Percentiles rank a stretch among this genome's conserved stretches.
Conservation (phyloP, 2,797 vertebrate genomes). For the Galagoides demidoff region DNA sequence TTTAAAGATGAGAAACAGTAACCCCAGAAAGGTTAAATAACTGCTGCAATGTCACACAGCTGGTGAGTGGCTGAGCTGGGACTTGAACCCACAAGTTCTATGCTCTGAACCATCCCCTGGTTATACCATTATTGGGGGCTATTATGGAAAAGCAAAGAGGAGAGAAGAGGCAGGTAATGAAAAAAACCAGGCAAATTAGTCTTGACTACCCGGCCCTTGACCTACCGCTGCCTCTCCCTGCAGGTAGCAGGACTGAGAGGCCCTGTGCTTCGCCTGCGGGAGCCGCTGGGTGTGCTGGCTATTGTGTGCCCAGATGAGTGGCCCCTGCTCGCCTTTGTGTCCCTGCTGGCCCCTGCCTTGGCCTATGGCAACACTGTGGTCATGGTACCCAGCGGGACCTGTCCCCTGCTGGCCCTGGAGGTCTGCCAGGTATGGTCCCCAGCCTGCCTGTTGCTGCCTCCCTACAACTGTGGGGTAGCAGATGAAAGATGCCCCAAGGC, state of each 20-base stretch:
- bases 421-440: conserved; percentile 89
- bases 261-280: conserved; percentile 89
- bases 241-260: conserved; percentile 89
- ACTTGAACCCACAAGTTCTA: not conserved
- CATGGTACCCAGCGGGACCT: conserved; percentile 90
- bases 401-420: conserved; percentile 90
- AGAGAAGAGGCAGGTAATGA: not conserved
- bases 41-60: not conserved
- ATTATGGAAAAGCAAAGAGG: not conserved
- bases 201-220: not conserved
- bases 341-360: conserved; percentile 91
- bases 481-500: not conserved
- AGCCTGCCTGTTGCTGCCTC: not conserved
- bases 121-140: not conserved
- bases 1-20: not conserved
- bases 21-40: not conserved
- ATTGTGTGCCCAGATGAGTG: conserved; percentile 90
- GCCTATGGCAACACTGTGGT: conserved; percentile 91
- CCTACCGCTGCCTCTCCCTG: not conserved
- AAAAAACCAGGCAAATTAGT: no score
- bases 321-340: conserved; percentile 92
- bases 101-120: no score
- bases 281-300: conserved; percentile 92
- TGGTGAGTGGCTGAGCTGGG: not conserved
- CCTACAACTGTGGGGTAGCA: not conserved